These are phyloP conservation scores for Drosophila malerkotliana DNA, from an alignment of 1,140 invertebrate genomes.

Conservation along the genomic window DNA sequence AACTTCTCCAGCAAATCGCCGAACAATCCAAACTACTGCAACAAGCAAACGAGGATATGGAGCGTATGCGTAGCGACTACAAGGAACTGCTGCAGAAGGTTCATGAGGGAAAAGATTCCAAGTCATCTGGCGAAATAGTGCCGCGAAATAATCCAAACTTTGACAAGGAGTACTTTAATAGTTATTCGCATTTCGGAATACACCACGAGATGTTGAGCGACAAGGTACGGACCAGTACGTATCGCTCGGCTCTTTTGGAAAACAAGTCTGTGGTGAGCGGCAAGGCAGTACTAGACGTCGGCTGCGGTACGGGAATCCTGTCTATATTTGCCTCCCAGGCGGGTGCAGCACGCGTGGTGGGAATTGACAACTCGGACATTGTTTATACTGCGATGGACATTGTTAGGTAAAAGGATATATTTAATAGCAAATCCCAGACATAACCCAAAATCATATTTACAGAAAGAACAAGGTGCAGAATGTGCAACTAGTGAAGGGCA, in stretches of 20 bases:
- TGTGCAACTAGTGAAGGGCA: slow-evolving; percentile 89
- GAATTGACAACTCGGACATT: slow-evolving; percentile 95
- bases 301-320: slow-evolving; percentile 96
- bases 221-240: slow-evolving; percentile 94
- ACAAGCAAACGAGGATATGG: slow-evolving; percentile 87
- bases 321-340: slow-evolving; percentile 98
- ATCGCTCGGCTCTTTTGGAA: slow-evolving; percentile 95
- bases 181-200: slow-evolving; percentile 98
- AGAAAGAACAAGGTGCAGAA: slow-evolving; percentile 88
- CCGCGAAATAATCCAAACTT: slow-evolving; percentile 81
- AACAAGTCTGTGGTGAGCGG: slow-evolving; percentile 89
- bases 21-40: slow-evolving; percentile 83
- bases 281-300: slow-evolving; percentile 96
- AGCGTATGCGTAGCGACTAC: slow-evolving; percentile 87
- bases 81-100: slow-evolving; percentile 84
- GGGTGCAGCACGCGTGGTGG: slow-evolving; percentile 95
- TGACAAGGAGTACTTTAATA: slow-evolving; percentile 95
- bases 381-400: slow-evolving; percentile 93
- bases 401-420: slow-evolving; percentile 83
- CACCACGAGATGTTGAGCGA: slow-evolving; percentile 97
- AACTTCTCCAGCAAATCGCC: slow-evolving; percentile 37
- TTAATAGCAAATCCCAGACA: background rate
- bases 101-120: slow-evolving; percentile 54
- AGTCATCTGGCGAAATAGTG: slow-evolving; percentile 44
- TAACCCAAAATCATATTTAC: background rate